phyloP scores from a whole-genome alignment of 2,888 invertebrate species.

The Drosophila anomalata region DNA sequence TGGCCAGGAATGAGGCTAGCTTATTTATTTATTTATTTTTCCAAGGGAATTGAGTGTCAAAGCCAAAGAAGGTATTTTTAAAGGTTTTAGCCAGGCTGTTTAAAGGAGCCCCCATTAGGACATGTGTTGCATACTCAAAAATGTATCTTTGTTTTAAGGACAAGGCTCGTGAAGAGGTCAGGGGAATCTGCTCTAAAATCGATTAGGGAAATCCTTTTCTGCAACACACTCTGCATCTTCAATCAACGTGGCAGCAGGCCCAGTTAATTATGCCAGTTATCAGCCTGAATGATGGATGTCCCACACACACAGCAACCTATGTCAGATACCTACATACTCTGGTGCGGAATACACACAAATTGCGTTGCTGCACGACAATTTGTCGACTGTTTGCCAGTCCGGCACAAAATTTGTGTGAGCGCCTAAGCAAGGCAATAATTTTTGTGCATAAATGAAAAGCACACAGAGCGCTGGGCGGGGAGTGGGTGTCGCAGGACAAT shows the following conservation, averaged over 20 bases:
- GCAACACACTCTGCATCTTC: conserved; percentile 13
- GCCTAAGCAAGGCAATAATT: conserved; percentile 79
- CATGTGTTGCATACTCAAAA: no score
- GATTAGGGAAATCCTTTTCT: conserved; percentile 34
- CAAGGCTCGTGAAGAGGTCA: no score
- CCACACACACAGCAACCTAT: conserved; percentile 3
- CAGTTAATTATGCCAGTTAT: conserved; percentile 74
- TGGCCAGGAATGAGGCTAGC: conserved; percentile 19
- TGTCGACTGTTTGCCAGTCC: conserved; percentile 51
- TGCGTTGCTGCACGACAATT: conserved; percentile 48
- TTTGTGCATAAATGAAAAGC: conserved; percentile 80
- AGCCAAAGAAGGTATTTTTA: not conserved
- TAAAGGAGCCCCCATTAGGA: no score
- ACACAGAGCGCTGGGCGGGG: conserved; percentile 46
- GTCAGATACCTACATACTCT: not conserved
- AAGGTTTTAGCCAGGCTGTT: no score
- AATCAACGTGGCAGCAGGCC: conserved; percentile 42
- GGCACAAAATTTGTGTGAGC: conserved; percentile 75
- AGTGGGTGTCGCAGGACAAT: conserved; percentile 24
- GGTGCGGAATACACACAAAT: conserved; percentile 19
- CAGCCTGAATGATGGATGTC: conserved; percentile 53
- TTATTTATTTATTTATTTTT: conserved; percentile 29
- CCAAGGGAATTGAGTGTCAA: conserved; percentile 28
- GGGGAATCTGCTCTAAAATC: conserved; percentile 4
- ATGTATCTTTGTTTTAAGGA: no score